These are phyloP conservation scores for Sceloporus undulatus DNA, from an alignment of 2,113 vertebrate species.

Conservation along the genomic window DNA sequence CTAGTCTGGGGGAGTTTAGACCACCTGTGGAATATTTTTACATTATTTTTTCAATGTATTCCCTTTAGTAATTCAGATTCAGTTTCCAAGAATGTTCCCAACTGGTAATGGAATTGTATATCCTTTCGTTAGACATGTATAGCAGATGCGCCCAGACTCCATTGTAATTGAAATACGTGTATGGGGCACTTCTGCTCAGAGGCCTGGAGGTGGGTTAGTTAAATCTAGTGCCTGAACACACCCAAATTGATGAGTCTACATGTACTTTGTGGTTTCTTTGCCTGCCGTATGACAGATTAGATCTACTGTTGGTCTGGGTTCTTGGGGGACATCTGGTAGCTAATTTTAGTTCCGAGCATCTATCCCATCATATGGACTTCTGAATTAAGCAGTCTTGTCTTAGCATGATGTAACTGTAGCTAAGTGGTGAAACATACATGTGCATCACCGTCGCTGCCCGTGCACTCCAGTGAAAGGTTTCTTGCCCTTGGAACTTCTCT, in stretches of 20 bases:
- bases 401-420: not conserved
- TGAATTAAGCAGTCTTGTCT: not conserved
- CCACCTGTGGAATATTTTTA: too few species aligned
- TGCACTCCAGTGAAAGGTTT: not conserved
- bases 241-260: too few species aligned
- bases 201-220: not conserved
- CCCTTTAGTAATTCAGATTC: too few species aligned
- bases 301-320: not conserved
- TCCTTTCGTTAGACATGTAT: not conserved
- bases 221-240: not conserved
- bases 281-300: not conserved
- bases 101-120: too few species aligned
- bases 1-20: too few species aligned
- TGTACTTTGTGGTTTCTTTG: not conserved
- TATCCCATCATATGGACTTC: not conserved
- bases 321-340: too few species aligned
- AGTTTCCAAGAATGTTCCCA: too few species aligned
- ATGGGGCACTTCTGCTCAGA: not conserved
- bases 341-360: not conserved
- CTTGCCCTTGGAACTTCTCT: too few species aligned
- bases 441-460: too few species aligned
- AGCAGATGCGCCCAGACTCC: not conserved
- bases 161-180: slow-evolving; percentile 4
- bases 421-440: not conserved
- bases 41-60: too few species aligned